Base-by-base conservation (phyloP, 2,797 vertebrate species). In the Leptodactylus fallax region DNA sequence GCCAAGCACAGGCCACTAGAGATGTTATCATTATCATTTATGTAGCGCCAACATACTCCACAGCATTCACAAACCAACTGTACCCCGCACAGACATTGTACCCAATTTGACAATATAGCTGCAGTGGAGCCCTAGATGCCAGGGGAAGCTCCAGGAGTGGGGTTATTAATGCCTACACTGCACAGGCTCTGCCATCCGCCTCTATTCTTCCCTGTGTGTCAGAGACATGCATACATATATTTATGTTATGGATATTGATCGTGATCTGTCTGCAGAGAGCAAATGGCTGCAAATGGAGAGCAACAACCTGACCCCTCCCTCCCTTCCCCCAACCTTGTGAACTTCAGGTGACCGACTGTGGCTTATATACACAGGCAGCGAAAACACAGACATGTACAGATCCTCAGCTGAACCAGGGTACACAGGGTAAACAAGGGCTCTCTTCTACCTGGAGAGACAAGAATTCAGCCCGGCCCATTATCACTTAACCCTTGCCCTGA, bases 331-430 rank as follows among this genome's bases (percentile, higher is more conserved):
- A 89, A 89, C 95, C 95, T 88, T 90, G 88, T 98, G 97, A 99
- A 99, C 97, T 98, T 97, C 96, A 97, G 97, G 96, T 98, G 97
- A 98, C 97, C 97, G 97, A 96, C 95, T 96, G 93, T 93, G 95
- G 96, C 97, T 96, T 95, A 95, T 94, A 95, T 94, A 96, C 92
- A 91, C 79, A 92, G 94, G 90, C 91, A 77, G 91, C 79, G 94
- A 92, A 92, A 93, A 93, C 95, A 93, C 94, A 94, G 93, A 92
- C 92, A 93, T 91, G 82, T 56, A 55, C 90, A 88, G 91, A 93
- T 90, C 93, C 94, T 94, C 91, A 88, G 85, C 90, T 63, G 83
- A 91, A 87, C n/a, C 90, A 88, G 85, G 87, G 81, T 72, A 60
- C 87, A 49, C 88, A 53, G 87, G 49, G 65, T 86, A 85, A 88